Percentiles rank a stretch among this genome's conserved stretches.
Evolutionary conservation across 2,797 vertebrate species (phyloP).

Genomic region (Gallinago stenura): DNA sequence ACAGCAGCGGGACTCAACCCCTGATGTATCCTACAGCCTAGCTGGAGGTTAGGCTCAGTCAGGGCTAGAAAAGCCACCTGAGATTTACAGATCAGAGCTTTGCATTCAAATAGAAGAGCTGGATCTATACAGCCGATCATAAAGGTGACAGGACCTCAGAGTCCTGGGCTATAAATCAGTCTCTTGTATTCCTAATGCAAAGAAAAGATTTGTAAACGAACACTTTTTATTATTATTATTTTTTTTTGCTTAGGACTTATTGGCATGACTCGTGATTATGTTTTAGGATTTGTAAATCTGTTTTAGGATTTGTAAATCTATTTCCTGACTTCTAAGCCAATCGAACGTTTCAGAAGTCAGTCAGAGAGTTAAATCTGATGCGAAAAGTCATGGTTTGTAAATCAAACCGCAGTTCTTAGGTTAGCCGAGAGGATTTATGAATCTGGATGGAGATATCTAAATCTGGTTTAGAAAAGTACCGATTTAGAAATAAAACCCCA

Average conservation of each 20-base stretch:
- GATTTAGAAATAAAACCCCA: conserved; percentile 29
- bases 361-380: conserved; percentile 62
- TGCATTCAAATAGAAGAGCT: not conserved
- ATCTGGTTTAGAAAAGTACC: conserved; percentile 53
- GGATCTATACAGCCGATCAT: not conserved
- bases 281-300: conserved; percentile 57
- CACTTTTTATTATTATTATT: not conserved
- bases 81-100: not conserved
- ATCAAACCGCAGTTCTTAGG: conserved; percentile 50
- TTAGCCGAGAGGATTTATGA: conserved; percentile 65
- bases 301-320: conserved; percentile 65
- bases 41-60: not conserved
- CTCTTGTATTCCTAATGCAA: not conserved
- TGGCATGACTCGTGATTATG: conserved; percentile 20
- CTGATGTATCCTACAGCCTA: not conserved
- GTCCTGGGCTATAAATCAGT: not conserved
- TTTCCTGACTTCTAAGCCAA: conserved; percentile 56
- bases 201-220: conserved; percentile 34
- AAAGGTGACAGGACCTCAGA: not conserved
- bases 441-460: conserved; percentile 47
- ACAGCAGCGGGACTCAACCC: not conserved
- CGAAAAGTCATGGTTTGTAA: conserved; percentile 58
- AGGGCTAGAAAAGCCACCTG: not conserved
- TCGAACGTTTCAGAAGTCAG: conserved; percentile 51
- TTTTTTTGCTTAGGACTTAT: not conserved